Evolutionary conservation across 1,140 invertebrate species (phyloP).

Genomic region (Nebria ingens): DNA sequence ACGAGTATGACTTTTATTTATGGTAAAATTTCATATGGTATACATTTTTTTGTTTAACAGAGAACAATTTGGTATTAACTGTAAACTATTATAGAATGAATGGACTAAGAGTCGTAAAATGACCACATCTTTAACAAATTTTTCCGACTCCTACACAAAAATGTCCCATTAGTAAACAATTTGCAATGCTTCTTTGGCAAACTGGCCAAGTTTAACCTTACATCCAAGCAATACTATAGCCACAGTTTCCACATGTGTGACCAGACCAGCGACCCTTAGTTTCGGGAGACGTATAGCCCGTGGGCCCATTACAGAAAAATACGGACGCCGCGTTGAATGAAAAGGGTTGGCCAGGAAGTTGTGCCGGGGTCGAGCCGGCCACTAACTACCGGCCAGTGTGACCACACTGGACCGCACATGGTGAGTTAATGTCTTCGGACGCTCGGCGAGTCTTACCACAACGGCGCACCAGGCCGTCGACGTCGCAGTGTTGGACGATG

Average conservation of each 20-base stretch:
- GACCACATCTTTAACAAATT: no score
- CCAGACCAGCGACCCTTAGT: no score
- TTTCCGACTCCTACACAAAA: no score
- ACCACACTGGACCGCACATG: not conserved
- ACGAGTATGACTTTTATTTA: no score
- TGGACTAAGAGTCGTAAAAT: no score
- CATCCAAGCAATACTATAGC: not conserved
- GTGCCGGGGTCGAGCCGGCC: not conserved
- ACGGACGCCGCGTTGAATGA: not conserved
- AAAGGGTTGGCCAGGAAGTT: not conserved
- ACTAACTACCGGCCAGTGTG: not conserved
- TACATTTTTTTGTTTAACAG: no score
- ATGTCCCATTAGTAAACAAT: constrained; percentile 8
- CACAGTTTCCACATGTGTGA: not conserved
- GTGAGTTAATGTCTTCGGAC: constrained; percentile 8
- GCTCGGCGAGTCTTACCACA: not conserved
- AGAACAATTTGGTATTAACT: no score
- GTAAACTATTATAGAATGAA: no score
- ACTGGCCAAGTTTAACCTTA: not conserved
- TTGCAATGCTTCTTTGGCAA: not conserved
- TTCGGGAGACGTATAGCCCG: not conserved
- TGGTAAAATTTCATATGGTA: no score
- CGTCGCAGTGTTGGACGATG: no score
- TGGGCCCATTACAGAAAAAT: constrained; percentile 6
- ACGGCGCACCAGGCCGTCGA: not conserved